Evolutionary conservation across 2,113 vertebrate genomes (phyloP), one percentile per base, ranked within the genome.

Genomic region (Hyaena hyaena): DNA sequence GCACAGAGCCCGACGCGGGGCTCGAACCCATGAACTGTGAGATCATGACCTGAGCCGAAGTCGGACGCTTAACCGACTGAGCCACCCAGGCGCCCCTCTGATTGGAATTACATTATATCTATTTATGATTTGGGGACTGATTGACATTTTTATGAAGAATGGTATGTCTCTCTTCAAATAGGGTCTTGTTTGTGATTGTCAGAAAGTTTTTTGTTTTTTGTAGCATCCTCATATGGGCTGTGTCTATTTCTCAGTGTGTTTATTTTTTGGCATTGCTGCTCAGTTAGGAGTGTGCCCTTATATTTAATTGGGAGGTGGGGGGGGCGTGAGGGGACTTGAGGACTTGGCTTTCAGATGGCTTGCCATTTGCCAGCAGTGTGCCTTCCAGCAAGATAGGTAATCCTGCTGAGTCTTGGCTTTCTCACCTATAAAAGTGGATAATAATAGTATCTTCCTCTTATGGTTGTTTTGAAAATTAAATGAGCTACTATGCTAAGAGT

Each of bases 121-220:
- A 53, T 79, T 88, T 76, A 74, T 95, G 88, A 53, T 86, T 85
- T 53, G 4, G 58, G 66, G 48, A 7, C 26, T 74, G 58, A 91
- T 87, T 77, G 83, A 43, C 33, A 16, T 88, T 88, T 96, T 94
- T 87, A 33, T 82, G 50, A 92, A 93, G 71, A 73, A 71, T 14
- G 66, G 14, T 35, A 3, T 50, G 24, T 81, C 48, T 94, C 7
- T 94, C 2, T 88, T 95, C 26, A 63, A 39, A 45, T 43, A 63
- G 33, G 50, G 31, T 89, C 33, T 48, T 80, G 39, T 73, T 63
- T 77, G 88, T 73, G 39, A 61, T 63, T 21, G 6, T 68, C 39
- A 33, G 71, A 12, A 77, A 71, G 19, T 26, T 55, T 73, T 73
- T 84, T 82, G 61, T 24, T 4, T 73, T 77, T 93, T 85, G 50